These are phyloP conservation scores for Trichonephila clavipes DNA, from an alignment of 1,140 invertebrate species.

Conservation along the genomic window DNA sequence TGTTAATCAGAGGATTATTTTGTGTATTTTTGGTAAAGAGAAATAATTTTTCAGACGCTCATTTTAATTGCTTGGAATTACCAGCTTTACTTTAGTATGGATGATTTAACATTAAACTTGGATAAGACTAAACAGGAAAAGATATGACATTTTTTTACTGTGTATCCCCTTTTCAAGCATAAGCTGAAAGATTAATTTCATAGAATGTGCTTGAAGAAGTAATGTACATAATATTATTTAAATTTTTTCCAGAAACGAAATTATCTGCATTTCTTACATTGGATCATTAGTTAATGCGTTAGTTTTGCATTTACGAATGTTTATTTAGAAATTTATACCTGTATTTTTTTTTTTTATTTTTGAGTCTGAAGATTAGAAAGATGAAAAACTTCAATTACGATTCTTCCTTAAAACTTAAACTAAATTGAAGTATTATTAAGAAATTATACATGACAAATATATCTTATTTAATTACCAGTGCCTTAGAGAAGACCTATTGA, in stretches of 20 bases:
- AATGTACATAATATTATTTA: too few relatives aligned
- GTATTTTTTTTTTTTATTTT: neutral
- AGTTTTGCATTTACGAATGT: neutral
- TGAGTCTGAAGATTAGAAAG: too few relatives aligned
- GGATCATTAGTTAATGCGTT: neutral
- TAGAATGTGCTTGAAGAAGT: neutral
- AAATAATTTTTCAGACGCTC: constrained; percentile 31
- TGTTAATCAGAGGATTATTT: constrained; percentile 42
- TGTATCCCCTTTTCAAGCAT: neutral
- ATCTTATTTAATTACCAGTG: too few relatives aligned
- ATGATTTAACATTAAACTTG: constrained; percentile 26
- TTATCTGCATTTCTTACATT: neutral
- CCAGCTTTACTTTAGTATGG: constrained; percentile 11
- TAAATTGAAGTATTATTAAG: too few relatives aligned
- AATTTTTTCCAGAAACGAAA: too few relatives aligned
- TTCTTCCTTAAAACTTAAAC: too few relatives aligned
- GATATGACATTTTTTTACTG: neutral
- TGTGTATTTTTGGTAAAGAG: neutral
- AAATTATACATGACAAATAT: too few relatives aligned
- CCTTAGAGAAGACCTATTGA: too few relatives aligned
- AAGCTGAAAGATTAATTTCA: neutral
- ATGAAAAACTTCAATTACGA: too few relatives aligned
- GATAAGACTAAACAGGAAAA: neutral
- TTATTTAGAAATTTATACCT: neutral
- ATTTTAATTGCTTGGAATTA: constrained; percentile 23